A percentile compares a stretch with the other conserved stretches of the same genome.
Evolutionary conservation across 2,888 invertebrate genomes (phyloP).

Genomic region (Calameuta filiformis): DNA sequence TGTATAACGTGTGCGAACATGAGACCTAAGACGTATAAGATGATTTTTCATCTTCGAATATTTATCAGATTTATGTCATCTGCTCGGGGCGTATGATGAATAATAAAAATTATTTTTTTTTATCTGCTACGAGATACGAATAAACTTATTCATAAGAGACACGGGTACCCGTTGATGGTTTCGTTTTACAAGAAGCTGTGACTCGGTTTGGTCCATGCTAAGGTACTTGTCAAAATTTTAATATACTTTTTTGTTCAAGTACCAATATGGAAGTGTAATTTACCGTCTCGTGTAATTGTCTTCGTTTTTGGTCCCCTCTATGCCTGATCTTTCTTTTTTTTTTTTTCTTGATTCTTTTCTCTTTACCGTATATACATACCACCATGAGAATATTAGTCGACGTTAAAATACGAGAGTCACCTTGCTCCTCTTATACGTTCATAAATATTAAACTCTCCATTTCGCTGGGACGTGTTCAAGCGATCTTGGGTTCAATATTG

Average conservation of each 20-base stretch:
- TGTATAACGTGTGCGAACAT: background rate
- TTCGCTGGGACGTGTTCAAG: slow-evolving; percentile 43
- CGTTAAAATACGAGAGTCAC: slow-evolving; percentile 23
- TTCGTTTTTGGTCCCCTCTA: background rate
- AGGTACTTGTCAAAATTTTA: background rate
- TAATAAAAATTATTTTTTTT: background rate
- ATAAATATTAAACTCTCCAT: slow-evolving; percentile 58
- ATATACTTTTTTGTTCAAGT: background rate
- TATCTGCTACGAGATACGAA: background rate
- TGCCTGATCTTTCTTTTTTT: background rate
- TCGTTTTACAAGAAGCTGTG: background rate
- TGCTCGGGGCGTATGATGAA: background rate
- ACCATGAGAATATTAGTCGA: background rate
- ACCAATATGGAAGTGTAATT: background rate
- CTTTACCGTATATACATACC: background rate
- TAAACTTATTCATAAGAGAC: background rate
- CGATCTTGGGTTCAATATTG: slow-evolving; percentile 12
- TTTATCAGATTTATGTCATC: background rate
- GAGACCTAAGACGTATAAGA: background rate
- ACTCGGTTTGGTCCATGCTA: background rate
- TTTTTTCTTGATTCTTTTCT: background rate
- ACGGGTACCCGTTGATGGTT: background rate
- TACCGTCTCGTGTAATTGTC: background rate
- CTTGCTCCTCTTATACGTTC: slow-evolving; percentile 47
- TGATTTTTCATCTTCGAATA: background rate